phyloP scores from a whole-genome alignment of 2,113 vertebrate species.

The Gyps fulvus region DNA sequence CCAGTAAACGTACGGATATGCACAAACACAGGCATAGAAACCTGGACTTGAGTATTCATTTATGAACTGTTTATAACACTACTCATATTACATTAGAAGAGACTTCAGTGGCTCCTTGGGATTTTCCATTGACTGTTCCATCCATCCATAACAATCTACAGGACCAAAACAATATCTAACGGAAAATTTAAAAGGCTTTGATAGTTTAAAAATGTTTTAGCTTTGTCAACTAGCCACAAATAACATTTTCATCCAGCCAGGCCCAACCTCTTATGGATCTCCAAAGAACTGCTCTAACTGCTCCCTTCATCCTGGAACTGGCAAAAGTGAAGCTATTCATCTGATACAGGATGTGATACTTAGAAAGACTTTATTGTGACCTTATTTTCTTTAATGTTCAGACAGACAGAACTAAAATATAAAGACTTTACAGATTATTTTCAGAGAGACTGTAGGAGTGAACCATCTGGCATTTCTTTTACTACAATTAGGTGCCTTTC shows the following conservation, averaged over 20 bases:
- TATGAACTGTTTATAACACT: neutral
- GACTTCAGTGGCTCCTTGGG: neutral
- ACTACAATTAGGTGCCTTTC: neutral
- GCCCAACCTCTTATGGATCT: neutral
- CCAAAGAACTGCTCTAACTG: neutral
- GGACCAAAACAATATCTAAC: neutral
- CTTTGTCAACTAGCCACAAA: constrained; percentile 3
- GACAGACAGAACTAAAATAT: neutral
- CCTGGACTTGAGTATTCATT: neutral
- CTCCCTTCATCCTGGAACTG: constrained; percentile 16
- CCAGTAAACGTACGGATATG: neutral
- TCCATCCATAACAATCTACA: neutral
- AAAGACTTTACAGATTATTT: neutral
- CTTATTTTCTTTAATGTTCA: neutral
- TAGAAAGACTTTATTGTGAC: constrained; percentile 10
- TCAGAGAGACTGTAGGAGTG: neutral
- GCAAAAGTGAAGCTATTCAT: constrained; percentile 59
- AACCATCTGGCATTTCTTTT: neutral
- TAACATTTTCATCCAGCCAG: constrained; percentile 5
- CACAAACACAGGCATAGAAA: neutral
- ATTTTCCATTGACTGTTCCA: neutral
- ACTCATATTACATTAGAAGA: neutral
- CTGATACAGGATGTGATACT: neutral
- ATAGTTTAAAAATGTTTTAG: neutral
- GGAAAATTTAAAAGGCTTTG: neutral